Conservation (phyloP, 2,113 vertebrate species). For the Aldabrachelys gigantea region DNA sequence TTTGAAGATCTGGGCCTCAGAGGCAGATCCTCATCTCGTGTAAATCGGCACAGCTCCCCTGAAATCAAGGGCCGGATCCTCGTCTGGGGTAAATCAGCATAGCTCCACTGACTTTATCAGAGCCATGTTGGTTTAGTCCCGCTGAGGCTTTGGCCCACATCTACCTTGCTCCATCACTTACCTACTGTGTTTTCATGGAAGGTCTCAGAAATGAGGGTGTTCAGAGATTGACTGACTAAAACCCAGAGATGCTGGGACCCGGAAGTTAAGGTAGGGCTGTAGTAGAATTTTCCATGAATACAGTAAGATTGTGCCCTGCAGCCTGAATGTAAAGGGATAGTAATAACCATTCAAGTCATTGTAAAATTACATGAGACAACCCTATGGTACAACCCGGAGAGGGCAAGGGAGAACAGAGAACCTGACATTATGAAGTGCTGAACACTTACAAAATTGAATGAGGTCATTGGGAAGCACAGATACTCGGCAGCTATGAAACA, state of each 20-base stretch:
- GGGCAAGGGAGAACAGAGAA: not conserved
- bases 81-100: not conserved
- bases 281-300: not conserved
- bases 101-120: not conserved
- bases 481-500: not conserved
- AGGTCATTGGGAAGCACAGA: not conserved
- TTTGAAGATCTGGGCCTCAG: not conserved
- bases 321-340: not conserved
- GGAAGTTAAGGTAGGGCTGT: not conserved
- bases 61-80: not conserved
- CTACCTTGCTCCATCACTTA: not conserved
- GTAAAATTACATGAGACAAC: not conserved
- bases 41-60: not conserved
- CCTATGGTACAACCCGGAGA: not conserved
- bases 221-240: not conserved
- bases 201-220: not conserved
- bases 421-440: not conserved
- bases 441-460: not conserved
- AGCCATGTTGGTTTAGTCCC: not conserved
- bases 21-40: not conserved
- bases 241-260: too few species aligned
- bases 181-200: not conserved
- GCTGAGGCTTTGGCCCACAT: not conserved
- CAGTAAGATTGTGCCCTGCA: not conserved
- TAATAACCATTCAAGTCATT: not conserved